These are phyloP conservation scores for Anorthoa munda DNA, from an alignment of 2,888 invertebrate species.

Conservation along the genomic window DNA sequence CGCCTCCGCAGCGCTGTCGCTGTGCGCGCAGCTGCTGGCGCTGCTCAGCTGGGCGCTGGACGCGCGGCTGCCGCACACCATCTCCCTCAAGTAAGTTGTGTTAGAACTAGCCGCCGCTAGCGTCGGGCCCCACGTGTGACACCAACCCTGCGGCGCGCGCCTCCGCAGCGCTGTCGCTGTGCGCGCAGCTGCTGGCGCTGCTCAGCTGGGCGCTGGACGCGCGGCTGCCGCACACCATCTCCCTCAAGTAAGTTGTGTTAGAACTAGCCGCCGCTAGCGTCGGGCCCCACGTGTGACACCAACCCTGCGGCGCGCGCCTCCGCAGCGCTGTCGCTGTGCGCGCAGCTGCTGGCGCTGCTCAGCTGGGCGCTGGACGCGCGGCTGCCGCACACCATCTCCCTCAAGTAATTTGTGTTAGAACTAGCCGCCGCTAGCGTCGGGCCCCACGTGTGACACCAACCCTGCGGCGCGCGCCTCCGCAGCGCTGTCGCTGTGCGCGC, in stretches of 20 bases:
- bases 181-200: conserved; percentile 95
- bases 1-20: conserved; percentile 93
- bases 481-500: conserved; percentile 96
- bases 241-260: conserved; percentile 74
- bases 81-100: conserved; percentile 75
- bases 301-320: conserved; percentile 92
- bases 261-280: conserved; percentile 65
- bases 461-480: conserved; percentile 92
- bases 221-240: conserved; percentile 92
- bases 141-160: conserved; percentile 92
- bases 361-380: conserved; percentile 96
- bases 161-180: conserved; percentile 94
- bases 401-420: conserved; percentile 73
- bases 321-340: conserved; percentile 95
- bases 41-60: conserved; percentile 96
- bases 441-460: conserved; percentile 24
- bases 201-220: conserved; percentile 96
- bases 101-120: conserved; percentile 67
- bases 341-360: conserved; percentile 95
- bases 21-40: conserved; percentile 96
- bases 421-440: conserved; percentile 62
- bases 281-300: conserved; percentile 25
- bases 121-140: conserved; percentile 18
- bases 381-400: conserved; percentile 91
- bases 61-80: conserved; percentile 93